These are phyloP conservation scores for Pemphredon lugubris DNA, from an alignment of 2,888 invertebrate species.

Conservation along the genomic window DNA sequence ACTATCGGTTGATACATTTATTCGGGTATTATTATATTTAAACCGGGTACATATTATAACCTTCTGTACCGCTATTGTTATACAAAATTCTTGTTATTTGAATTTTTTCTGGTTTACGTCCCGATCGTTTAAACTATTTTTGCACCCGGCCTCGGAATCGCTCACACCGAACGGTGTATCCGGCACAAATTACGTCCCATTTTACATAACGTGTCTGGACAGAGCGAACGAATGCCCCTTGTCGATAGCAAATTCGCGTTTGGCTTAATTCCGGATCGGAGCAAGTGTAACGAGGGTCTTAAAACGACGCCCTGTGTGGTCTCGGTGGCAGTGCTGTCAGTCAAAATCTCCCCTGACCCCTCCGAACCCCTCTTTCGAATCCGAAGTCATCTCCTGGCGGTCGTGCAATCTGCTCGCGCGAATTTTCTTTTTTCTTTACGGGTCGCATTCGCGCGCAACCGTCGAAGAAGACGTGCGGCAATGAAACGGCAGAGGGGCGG, in stretches of 20 bases:
- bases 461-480: constrained; percentile 22
- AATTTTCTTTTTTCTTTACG: constrained; percentile 22
- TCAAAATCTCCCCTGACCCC: constrained; percentile 69
- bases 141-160: too few species aligned
- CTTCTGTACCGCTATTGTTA: too few species aligned
- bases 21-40: too few species aligned
- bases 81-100: too few species aligned
- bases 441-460: background rate
- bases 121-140: too few species aligned
- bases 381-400: constrained; percentile 17
- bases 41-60: too few species aligned
- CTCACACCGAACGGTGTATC: too few species aligned
- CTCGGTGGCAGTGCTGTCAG: constrained; percentile 67
- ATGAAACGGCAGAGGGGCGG: constrained; percentile 46
- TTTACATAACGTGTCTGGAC: too few species aligned
- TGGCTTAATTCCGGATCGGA: constrained; percentile 29
- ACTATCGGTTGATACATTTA: too few species aligned
- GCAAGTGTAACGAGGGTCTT: constrained; percentile 46
- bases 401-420: constrained; percentile 18
- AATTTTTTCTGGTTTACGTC: too few species aligned
- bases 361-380: constrained; percentile 5
- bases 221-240: too few species aligned
- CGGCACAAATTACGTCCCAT: too few species aligned
- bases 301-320: constrained; percentile 73
- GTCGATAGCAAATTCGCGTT: constrained; percentile 20